Percentiles rank a stretch among this genome's conserved stretches.
phyloP scores from a whole-genome alignment of 1,140 invertebrate genomes.

The Chironomus tepperi region DNA sequence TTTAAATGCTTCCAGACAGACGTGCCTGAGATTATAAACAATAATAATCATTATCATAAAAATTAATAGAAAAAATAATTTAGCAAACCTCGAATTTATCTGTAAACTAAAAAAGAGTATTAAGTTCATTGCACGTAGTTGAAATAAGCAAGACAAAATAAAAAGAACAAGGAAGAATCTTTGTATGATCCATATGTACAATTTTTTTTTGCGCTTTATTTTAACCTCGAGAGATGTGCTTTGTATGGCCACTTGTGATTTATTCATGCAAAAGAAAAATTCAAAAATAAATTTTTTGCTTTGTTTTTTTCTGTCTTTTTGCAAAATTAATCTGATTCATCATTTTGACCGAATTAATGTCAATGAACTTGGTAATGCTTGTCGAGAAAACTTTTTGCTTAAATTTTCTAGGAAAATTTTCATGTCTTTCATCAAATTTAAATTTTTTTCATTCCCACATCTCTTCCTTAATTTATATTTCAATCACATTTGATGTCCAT shows the following conservation, averaged over 20 bases:
- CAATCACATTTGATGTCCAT: too few species aligned
- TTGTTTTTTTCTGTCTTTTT: too few species aligned
- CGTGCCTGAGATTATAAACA: too few species aligned
- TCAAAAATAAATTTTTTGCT: not conserved
- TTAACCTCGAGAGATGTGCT: not conserved
- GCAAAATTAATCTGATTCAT: not conserved
- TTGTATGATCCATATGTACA: constrained; percentile 4
- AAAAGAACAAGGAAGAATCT: constrained; percentile 7
- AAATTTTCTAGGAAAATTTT: too few species aligned
- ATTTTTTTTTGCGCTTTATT: not conserved
- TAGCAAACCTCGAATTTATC: too few species aligned
- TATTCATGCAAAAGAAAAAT: not conserved
- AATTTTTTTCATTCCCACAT: too few species aligned
- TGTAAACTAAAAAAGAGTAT: not conserved
- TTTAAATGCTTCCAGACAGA: too few species aligned
- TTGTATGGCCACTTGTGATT: constrained; percentile 7
- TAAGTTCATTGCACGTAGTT: not conserved
- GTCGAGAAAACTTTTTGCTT: too few species aligned
- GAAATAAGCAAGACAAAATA: not conserved
- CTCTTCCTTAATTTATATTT: too few species aligned
- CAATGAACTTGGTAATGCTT: not conserved
- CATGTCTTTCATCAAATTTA: too few species aligned
- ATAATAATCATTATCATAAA: too few species aligned
- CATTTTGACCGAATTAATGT: not conserved
- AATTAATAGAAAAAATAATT: too few species aligned